A percentile compares a stretch with the other conserved stretches of the same genome.
Evolutionary conservation across 2,797 vertebrate species (phyloP).

Genomic region (Urophycis tenuis): DNA sequence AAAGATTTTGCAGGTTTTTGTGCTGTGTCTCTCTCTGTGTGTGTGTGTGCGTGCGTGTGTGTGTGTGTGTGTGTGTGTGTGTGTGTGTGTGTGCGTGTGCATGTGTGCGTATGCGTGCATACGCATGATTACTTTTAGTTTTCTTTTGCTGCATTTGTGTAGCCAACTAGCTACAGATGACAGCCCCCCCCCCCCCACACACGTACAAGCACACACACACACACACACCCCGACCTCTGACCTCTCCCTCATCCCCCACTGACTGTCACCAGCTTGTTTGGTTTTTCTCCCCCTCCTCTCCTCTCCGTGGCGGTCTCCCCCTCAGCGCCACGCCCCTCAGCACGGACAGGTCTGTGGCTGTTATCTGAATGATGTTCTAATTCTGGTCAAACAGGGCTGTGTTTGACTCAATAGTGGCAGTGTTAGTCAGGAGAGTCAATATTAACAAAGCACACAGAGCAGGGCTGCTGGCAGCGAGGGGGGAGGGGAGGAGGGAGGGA

Average conservation of each 20-base stretch:
- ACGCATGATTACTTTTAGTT: constrained; percentile 26
- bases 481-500: constrained; percentile 67
- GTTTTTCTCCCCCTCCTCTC: neutral
- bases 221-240: constrained; percentile 14
- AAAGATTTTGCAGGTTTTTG: no score
- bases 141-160: constrained; percentile 45
- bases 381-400: constrained; percentile 79
- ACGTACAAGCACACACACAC: no score
- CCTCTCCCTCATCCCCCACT: neutral
- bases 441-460: constrained; percentile 88
- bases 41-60: no score
- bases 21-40: no score
- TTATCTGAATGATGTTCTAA: constrained; percentile 81
- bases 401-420: constrained; percentile 83
- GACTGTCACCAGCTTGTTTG: neutral
- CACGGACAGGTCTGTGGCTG: constrained; percentile 63
- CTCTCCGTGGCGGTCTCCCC: constrained; percentile 45
- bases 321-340: constrained; percentile 52
- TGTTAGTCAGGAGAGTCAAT: constrained; percentile 89
- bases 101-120: no score
- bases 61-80: no score
- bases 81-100: no score
- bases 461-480: constrained; percentile 74
- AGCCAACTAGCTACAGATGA: constrained; percentile 47
- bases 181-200: constrained; percentile 41